Evolutionary conservation across 2,888 invertebrate species (phyloP).

Genomic region (Aricia artaxerxes): DNA sequence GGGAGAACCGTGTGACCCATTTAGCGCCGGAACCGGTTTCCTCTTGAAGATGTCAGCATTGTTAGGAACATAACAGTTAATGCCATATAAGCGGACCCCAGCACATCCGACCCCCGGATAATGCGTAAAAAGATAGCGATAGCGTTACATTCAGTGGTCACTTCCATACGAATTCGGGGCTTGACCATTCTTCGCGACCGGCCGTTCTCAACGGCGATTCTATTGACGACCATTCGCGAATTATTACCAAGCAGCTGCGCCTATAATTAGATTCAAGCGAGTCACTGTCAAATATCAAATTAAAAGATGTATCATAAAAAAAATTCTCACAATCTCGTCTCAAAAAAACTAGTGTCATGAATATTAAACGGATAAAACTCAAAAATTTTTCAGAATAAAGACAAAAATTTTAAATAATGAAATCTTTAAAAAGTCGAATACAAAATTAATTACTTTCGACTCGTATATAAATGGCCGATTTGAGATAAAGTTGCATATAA

Average conservation of each 20-base stretch:
- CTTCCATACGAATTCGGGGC: conserved; percentile 65
- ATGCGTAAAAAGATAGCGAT: conserved; percentile 73
- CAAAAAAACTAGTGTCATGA: not conserved
- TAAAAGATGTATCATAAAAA: not conserved
- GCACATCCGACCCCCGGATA: conserved; percentile 56
- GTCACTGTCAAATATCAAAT: conserved; percentile 7
- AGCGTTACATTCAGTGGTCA: conserved; percentile 68
- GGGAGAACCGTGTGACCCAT: conserved; percentile 80
- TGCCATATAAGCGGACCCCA: conserved; percentile 63
- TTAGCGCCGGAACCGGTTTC: conserved; percentile 77
- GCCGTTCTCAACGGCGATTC: conserved; percentile 46
- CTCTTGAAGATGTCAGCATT: conserved; percentile 73
- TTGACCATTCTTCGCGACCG: conserved; percentile 67
- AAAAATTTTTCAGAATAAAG: not conserved
- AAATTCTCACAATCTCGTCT: not conserved
- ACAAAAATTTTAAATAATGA: not conserved
- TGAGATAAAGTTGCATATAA: conserved; percentile 1
- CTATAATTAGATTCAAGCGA: conserved; percentile 29
- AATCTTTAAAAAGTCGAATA: not conserved
- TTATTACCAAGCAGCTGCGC: conserved; percentile 53
- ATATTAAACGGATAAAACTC: not conserved
- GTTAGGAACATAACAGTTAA: conserved; percentile 74
- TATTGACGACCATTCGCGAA: conserved; percentile 58
- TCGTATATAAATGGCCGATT: not conserved
- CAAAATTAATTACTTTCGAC: not conserved